Base-by-base conservation (phyloP, 1,140 invertebrate genomes). In the Anastatus disparis region DNA sequence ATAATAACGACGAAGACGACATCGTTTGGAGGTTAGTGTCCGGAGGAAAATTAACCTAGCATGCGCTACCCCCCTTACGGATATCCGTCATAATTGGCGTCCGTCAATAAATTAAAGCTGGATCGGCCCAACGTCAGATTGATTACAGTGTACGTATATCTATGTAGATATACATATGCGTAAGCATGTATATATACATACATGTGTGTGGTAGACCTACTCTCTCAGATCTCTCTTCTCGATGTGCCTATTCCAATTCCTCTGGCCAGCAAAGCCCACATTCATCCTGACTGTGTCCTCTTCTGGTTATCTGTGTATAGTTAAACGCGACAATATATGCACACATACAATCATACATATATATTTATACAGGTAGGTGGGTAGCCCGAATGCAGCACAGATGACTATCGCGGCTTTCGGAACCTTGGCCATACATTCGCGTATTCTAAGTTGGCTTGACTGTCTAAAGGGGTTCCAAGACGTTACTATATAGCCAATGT, bases 11-110 rank as follows among this genome's bases (percentile, higher is more conserved):
- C 48, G n/a, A 55, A 29, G 13, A 2, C 61, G 12, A 10, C 15
- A 17, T 4, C 42, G 42, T 24, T 61, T n/a, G 29, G 4, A 2
- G 31, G 17, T n/a, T n/a, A n/a, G 15, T 7, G 13, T 31, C 22
- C 63, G 42, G 38, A n/a, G n/a, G 2, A 46, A 46, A 56, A 48
- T 56, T 56, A 55, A 46, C 38, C 62, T n/a, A n/a, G n/a, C n/a
- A n/a, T n/a, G n/a, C n/a, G n/a, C n/a, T n/a, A n/a, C 31, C 35
- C 65, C 63, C 46, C 56, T 38, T 6, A 35, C 29, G 69, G 67
- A 77, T 74, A 73, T 77, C 68, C 71, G 70, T 78, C 72, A 77
- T 78, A 78, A 75, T 77, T 71, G 64, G 55, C 71, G 65, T 38
- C 70, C 55, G 17, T 50, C 70, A 69, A 77, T 77, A 71, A 78